phyloP scores from a whole-genome alignment of 2,797 vertebrate genomes.

The Eutrigla gurnardus region DNA sequence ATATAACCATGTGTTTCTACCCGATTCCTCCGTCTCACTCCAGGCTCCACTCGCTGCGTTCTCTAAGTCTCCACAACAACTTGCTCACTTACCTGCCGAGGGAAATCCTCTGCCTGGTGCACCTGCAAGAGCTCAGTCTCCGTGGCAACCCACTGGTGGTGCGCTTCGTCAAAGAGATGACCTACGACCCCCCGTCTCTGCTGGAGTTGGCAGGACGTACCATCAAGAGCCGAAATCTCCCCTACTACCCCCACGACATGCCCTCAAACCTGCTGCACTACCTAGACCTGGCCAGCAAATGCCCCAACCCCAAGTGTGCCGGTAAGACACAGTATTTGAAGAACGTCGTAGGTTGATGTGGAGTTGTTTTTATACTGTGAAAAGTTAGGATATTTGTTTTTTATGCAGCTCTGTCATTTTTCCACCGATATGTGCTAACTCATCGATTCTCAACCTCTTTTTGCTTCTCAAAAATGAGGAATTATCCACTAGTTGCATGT shows the following conservation, averaged over 20 bases:
- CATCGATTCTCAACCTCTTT: neutral
- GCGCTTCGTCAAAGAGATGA: conserved; percentile 97
- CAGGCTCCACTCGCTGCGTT: conserved; percentile 94
- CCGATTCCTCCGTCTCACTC: neutral
- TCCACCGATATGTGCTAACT: neutral
- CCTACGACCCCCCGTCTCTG: conserved; percentile 93
- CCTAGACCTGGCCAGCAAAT: conserved; percentile 95
- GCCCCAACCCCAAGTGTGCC: conserved; percentile 97
- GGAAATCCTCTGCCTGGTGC: conserved; percentile 96
- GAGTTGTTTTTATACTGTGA: neutral
- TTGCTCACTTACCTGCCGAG: conserved; percentile 95
- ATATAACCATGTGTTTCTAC: neutral
- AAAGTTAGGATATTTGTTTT: neutral
- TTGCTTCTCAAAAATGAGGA: neutral
- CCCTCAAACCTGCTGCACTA: conserved; percentile 90
- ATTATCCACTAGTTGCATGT: neutral
- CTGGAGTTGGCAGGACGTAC: conserved; percentile 94
- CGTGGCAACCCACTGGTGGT: conserved; percentile 98
- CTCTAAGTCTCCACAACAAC: conserved; percentile 98
- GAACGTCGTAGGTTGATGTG: neutral
- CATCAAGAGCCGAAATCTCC: conserved; percentile 91
- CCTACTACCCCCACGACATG: conserved; percentile 88
- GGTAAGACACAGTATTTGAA: conserved; percentile 81
- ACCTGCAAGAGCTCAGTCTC: conserved; percentile 96
- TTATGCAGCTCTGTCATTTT: neutral